Evolutionary conservation across 2,888 invertebrate genomes (phyloP), one percentile per base, ranked within the genome.

Genomic region (Chromoteleia sp.): DNA sequence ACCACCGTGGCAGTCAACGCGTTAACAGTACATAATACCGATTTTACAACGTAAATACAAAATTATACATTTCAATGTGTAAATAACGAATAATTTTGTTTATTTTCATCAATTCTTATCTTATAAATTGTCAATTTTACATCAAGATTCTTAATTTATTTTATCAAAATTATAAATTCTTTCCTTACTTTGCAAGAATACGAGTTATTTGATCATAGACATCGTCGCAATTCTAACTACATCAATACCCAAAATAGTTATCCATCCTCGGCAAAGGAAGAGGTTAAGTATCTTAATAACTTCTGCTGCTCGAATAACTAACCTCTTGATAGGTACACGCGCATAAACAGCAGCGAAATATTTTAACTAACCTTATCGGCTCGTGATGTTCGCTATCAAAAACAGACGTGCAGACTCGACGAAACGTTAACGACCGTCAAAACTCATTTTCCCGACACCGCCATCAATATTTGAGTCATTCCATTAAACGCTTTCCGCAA

Each of bases 341-440:
- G 43, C 12, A 54, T 14, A 54, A 54, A 29, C 45, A 29, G 43
- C 54, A 43, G 12, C 48, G 43, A 48, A 70, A 56, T 25, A 70
- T 71, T 71, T 45, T 25, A 39, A 45, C 29, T 25, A 29, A 39
- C 25, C 58, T 71, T 71, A 71, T 71, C 70, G 68, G 15, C 56
- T 58, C 33, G 50, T 14, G 25, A 17, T n/a, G 30, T 12, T 29
- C 68, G 45, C 43, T 73, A 63, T 73, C 63, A 43, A 56, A 61
- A 61, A 15, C 73, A 73, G 73, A 36, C 73, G 73, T 45, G 61
- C 61, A 52, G 63, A 63, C 41, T 14, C 63, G 73, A 54, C 73
- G 73, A 73, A 73, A 54, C 61, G 41, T 73, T 73, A 54, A 63
- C 19, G 73, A 43, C 61, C 25, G 61, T 54, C 54, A 73, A 73